These are phyloP conservation scores for Psephotus haematonotus DNA, from an alignment of 2,113 vertebrate species.

Conservation along the genomic window DNA sequence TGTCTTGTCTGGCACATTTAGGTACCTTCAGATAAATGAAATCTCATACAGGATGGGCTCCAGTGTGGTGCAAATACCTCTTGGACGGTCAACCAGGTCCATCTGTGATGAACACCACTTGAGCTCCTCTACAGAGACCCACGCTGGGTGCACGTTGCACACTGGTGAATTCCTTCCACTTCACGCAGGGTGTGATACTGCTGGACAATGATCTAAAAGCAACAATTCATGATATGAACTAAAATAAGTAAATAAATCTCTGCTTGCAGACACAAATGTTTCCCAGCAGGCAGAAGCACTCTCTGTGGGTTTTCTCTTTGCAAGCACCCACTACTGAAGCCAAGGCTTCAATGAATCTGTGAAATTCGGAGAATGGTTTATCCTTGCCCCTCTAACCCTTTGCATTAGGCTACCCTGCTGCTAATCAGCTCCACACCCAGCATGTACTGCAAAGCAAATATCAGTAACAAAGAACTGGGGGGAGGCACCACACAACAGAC, in stretches of 20 bases:
- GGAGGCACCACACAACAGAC: not conserved
- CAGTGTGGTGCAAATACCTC: not conserved
- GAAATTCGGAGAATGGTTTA: not conserved
- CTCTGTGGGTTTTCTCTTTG: not conserved
- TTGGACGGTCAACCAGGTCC: not conserved
- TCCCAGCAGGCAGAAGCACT: not conserved
- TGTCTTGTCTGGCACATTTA: not conserved
- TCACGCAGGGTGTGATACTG: not conserved
- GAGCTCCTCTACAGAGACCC: not conserved
- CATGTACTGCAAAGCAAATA: rapidly evolving
- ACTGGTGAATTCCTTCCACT: not conserved
- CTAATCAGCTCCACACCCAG: not conserved
- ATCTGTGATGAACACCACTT: not conserved
- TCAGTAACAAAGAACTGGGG: not conserved
- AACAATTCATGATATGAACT: not conserved
- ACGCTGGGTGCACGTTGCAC: not conserved
- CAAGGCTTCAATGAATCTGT: not conserved
- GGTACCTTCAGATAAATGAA: not conserved
- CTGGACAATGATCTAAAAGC: not conserved
- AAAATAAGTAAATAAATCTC: not conserved
- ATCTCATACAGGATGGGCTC: not conserved
- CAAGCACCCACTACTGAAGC: not conserved
- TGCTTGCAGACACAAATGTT: not conserved
- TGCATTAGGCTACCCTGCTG: not conserved
- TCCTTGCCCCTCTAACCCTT: not conserved